A percentile compares a stretch with the other conserved stretches of the same genome.
These are phyloP conservation scores for Craterocephalus amniculus DNA, from an alignment of 2,797 vertebrate species.

Conservation along the genomic window DNA sequence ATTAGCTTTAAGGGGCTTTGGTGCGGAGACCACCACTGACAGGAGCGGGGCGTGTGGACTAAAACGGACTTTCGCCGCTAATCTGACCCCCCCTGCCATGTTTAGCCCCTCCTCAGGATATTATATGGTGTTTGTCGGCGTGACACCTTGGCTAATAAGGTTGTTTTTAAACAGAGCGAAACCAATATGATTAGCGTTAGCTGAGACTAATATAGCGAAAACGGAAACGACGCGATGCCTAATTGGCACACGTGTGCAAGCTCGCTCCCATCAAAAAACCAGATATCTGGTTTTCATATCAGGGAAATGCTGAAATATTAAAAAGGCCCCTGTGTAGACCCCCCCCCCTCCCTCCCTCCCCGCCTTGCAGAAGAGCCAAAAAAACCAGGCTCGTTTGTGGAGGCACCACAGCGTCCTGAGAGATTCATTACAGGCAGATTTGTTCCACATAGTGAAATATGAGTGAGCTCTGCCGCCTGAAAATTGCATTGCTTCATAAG, in stretches of 20 bases:
- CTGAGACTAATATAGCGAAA: conserved; percentile 22
- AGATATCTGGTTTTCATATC: conserved; percentile 39
- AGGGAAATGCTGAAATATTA: conserved; percentile 59
- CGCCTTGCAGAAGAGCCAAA: conserved; percentile 35
- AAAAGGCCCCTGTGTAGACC: conserved; percentile 45
- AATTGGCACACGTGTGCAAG: neutral
- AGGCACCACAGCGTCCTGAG: conserved; percentile 68
- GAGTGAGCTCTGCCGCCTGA: conserved; percentile 69
- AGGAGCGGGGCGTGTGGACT: conserved; percentile 49
- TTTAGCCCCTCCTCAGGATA: conserved; percentile 75
- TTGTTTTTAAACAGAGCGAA: conserved; percentile 60
- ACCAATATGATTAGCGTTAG: conserved; percentile 64
- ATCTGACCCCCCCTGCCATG: conserved; percentile 69
- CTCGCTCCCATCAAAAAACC: conserved; percentile 20
- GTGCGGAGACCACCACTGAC: conserved; percentile 51
- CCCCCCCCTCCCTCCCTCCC: neutral
- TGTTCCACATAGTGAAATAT: conserved; percentile 78
- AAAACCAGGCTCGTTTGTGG: conserved; percentile 51
- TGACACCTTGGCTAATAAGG: conserved; percentile 74
- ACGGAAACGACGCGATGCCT: conserved; percentile 7
- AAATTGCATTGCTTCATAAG: conserved; percentile 69
- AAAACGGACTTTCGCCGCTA: conserved; percentile 65
- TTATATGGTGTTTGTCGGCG: conserved; percentile 70
- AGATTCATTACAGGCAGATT: conserved; percentile 76
- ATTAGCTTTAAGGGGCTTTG: conserved; percentile 78